phyloP scores from a whole-genome alignment of 2,797 vertebrate genomes.

The Cygnus olor region DNA sequence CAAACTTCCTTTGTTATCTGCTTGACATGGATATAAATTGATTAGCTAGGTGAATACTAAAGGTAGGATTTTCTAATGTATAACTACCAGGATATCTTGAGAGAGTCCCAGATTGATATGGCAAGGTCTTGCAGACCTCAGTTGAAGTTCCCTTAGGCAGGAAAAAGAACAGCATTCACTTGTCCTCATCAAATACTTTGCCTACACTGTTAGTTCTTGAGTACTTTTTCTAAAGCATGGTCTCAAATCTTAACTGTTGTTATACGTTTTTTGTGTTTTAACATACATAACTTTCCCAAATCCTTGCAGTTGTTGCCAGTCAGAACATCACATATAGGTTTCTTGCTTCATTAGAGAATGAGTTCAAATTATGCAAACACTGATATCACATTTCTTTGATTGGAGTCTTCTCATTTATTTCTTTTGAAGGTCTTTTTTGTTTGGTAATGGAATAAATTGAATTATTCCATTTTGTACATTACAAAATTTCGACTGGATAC shows the following conservation, averaged over 20 bases:
- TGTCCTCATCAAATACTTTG: not conserved
- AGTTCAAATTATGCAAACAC: not conserved
- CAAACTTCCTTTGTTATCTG: not conserved
- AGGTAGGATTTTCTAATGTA: not conserved
- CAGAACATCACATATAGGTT: not conserved
- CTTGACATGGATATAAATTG: not conserved
- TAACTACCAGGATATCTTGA: not conserved
- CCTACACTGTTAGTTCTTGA: not conserved
- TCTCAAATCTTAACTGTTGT: not conserved
- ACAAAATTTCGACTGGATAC: not conserved
- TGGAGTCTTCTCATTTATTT: not conserved
- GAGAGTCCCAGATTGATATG: not conserved
- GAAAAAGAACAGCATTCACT: not conserved
- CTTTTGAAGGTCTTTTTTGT: not conserved
- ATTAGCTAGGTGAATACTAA: not conserved
- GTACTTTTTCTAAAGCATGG: not conserved
- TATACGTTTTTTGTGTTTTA: not conserved
- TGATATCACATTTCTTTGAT: not conserved
- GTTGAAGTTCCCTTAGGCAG: not conserved
- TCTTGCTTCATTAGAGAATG: not conserved
- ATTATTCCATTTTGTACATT: not conserved
- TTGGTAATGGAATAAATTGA: not conserved
- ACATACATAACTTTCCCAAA: not conserved
- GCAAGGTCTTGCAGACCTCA: not conserved
- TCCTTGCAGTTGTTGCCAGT: not conserved